Conservation (phyloP, 92 coral and sea anemone species). For the Palythoa caribaeorum region DNA sequence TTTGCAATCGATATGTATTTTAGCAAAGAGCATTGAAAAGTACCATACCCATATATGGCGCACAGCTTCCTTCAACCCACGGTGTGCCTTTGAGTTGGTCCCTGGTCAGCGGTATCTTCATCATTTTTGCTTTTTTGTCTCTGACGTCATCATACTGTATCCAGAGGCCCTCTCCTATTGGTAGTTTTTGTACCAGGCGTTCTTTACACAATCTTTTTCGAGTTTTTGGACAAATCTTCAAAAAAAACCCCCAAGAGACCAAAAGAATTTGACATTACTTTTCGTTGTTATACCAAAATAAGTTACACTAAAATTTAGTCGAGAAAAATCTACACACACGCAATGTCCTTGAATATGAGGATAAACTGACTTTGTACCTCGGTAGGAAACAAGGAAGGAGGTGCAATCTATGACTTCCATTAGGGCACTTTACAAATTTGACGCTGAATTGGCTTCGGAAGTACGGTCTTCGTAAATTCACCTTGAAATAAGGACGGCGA, state of each 20-base stretch:
- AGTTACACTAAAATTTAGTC: too few species aligned
- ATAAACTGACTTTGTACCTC: too few species aligned
- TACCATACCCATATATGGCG: slow-evolving; percentile 73
- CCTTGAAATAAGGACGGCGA: too few species aligned
- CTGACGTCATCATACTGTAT: slow-evolving; percentile 69
- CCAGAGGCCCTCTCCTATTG: slow-evolving; percentile 83
- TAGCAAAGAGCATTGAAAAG: neutral
- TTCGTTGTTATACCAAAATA: too few species aligned
- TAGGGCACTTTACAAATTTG: neutral
- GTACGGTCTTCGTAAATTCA: too few species aligned
- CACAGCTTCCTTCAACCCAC: slow-evolving; percentile 91
- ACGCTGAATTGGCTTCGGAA: neutral
- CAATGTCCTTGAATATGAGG: too few species aligned
- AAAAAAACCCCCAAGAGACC: neutral
- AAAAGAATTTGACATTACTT: neutral
- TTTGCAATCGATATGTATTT: neutral
- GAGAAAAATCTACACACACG: too few species aligned
- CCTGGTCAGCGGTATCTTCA: slow-evolving; percentile 65
- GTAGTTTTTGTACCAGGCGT: slow-evolving; percentile 22
- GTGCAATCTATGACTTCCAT: too few species aligned
- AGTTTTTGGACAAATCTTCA: slow-evolving; percentile 64
- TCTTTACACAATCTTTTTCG: slow-evolving; percentile 42
- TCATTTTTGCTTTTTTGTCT: slow-evolving; percentile 22
- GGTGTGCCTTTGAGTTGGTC: slow-evolving; percentile 59
- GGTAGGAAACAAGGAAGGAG: too few species aligned